Percentiles rank a stretch among this genome's conserved stretches.
Conservation (phyloP, 1,140 invertebrate genomes). For the Phortica variegata region DNA sequence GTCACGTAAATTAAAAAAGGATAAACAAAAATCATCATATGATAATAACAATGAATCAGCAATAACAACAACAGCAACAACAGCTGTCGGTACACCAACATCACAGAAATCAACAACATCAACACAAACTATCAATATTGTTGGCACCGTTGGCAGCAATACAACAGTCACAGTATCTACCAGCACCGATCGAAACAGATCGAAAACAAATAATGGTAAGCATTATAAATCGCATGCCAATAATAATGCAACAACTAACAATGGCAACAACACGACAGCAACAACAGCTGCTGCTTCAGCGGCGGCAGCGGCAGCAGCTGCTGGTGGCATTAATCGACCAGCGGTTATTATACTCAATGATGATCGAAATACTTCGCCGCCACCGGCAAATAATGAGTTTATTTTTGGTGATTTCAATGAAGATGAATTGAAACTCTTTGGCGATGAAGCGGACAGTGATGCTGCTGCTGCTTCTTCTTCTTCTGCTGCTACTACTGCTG, state of each 20-base stretch:
- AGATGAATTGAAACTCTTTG: slow-evolving; percentile 48
- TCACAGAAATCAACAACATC: slow-evolving; percentile 6
- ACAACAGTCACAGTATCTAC: too few relatives aligned
- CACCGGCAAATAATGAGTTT: slow-evolving; percentile 41
- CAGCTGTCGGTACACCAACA: background rate
- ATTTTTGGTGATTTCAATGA: slow-evolving; percentile 56
- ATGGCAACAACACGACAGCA: slow-evolving; percentile 9
- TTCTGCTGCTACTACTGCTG: too few relatives aligned
- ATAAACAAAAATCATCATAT: background rate
- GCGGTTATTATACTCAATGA: slow-evolving; percentile 66
- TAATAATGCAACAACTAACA: slow-evolving; percentile 1
- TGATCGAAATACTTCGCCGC: slow-evolving; percentile 35
- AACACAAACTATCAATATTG: slow-evolving; percentile 4
- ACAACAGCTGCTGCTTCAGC: slow-evolving; percentile 6
- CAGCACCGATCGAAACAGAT: too few relatives aligned
- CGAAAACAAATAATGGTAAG: too few relatives aligned
- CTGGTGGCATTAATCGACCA: slow-evolving; percentile 52
- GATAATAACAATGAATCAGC: too few relatives aligned
- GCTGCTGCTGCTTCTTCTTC: too few relatives aligned
- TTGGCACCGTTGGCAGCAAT: too few relatives aligned
- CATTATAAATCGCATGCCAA: slow-evolving; percentile 12
- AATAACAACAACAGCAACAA: background rate
- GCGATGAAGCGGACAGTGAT: slow-evolving; percentile 21
- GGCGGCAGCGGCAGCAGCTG: slow-evolving; percentile 2
- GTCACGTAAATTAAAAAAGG: background rate